Conservation (phyloP, 1,140 invertebrate species). For the Drosophila elegans region DNA sequence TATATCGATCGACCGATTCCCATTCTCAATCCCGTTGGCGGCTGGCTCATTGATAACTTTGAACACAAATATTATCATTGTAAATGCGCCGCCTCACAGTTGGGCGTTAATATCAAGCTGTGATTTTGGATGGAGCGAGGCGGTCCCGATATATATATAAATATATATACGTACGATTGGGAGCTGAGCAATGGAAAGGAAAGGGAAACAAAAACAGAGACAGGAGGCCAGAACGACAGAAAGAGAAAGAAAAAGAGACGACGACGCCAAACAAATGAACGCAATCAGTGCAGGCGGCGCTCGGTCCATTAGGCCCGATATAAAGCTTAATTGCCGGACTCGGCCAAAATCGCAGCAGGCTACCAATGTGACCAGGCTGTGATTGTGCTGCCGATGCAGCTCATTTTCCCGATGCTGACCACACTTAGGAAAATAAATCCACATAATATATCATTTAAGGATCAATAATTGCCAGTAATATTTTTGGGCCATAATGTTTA, state of each 20-base stretch:
- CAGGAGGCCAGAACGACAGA: neutral
- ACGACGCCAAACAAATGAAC: conserved; percentile 77
- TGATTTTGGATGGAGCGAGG: conserved; percentile 38
- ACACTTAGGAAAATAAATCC: conserved; percentile 7
- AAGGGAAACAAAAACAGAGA: neutral
- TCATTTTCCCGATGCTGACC: conserved; percentile 23
- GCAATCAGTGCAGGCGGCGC: conserved; percentile 84
- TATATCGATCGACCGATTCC: conserved; percentile 31
- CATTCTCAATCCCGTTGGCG: conserved; percentile 36
- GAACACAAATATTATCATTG: conserved; percentile 83
- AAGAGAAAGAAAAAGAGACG: conserved; percentile 7
- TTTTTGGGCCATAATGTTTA: too few relatives aligned
- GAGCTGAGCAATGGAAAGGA: conserved; percentile 24
- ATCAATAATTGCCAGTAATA: too few relatives aligned
- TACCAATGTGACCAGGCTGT: conserved; percentile 68
- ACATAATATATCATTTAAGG: neutral
- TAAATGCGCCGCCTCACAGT: conserved; percentile 83
- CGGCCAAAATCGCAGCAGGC: conserved; percentile 72
- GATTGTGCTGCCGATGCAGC: conserved; percentile 55
- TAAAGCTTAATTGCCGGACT: conserved; percentile 84
- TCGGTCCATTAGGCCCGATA: conserved; percentile 84
- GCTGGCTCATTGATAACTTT: conserved; percentile 76
- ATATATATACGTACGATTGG: conserved; percentile 52
- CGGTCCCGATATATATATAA: conserved; percentile 10
- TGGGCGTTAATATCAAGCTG: conserved; percentile 82